Evolutionary conservation across 2,888 invertebrate species (phyloP).

Genomic region (Corythucha ciliata): DNA sequence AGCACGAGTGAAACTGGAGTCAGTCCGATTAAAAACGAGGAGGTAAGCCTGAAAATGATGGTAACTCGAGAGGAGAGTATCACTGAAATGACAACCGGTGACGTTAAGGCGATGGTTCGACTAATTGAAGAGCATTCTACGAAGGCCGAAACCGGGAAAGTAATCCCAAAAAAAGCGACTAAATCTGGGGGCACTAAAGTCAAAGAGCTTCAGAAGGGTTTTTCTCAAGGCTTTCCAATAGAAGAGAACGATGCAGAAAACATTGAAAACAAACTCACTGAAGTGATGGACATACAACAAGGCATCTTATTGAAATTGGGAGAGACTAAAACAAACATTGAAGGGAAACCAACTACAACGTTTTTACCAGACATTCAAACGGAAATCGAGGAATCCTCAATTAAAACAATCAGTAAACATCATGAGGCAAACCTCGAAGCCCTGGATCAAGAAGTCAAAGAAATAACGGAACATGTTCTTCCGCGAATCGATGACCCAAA

Average conservation of each 20-base stretch:
- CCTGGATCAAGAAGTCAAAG: no score
- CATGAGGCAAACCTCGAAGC: no score
- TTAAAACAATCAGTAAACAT: no score
- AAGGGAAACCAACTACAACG: no score
- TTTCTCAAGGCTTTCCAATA: constrained; percentile 41
- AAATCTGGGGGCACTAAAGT: constrained; percentile 44
- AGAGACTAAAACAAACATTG: constrained; percentile 1
- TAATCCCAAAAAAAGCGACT: constrained; percentile 34
- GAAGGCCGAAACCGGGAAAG: constrained; percentile 39
- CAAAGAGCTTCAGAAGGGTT: constrained; percentile 45
- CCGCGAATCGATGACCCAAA: constrained; percentile 8
- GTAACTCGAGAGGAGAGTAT: background rate
- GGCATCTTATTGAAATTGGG: constrained; percentile 16
- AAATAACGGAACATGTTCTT: no score
- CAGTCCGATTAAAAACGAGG: constrained; percentile 45
- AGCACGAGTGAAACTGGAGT: constrained; percentile 47
- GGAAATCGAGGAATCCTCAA: no score
- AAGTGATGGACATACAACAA: constrained; percentile 11
- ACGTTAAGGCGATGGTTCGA: constrained; percentile 49
- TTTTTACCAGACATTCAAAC: no score
- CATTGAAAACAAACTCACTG: constrained; percentile 16
- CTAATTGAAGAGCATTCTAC: constrained; percentile 46
- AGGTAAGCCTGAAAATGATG: constrained; percentile 40
- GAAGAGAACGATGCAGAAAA: constrained; percentile 35
- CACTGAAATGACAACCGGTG: constrained; percentile 39